Evolutionary conservation across 2,797 vertebrate species (phyloP).

Genomic region (Mallotus villosus): DNA sequence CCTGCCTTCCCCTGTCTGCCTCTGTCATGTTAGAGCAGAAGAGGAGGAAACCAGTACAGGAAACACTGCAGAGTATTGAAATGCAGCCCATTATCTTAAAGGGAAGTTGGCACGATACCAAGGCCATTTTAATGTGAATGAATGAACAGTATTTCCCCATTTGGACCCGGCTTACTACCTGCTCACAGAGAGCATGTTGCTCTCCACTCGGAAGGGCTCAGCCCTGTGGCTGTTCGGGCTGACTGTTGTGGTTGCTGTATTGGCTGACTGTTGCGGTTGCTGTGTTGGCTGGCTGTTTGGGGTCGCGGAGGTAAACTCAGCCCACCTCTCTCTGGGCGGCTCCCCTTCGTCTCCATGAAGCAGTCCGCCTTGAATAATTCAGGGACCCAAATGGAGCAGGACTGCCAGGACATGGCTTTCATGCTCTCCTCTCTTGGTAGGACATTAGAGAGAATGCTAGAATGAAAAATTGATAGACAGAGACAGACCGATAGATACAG

Average conservation of each 20-base stretch:
- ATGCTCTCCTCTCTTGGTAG: background rate
- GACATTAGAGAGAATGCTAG: background rate
- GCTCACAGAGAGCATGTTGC: background rate
- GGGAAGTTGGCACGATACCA: background rate
- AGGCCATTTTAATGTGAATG: background rate
- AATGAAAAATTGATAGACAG: background rate
- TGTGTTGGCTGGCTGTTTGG: too few relatives aligned
- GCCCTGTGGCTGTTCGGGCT: too few relatives aligned
- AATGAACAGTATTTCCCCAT: conserved; percentile 6
- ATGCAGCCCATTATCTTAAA: background rate
- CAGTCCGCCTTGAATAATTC: background rate
- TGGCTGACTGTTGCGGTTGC: too few relatives aligned
- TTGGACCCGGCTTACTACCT: background rate
- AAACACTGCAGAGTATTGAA: background rate
- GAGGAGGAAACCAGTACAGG: background rate
- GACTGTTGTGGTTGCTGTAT: too few relatives aligned
- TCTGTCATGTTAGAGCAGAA: background rate
- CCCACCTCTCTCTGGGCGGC: too few relatives aligned
- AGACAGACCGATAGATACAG: background rate
- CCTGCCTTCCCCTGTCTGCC: background rate
- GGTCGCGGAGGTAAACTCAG: too few relatives aligned
- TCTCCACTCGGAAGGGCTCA: background rate
- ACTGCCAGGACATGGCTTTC: background rate
- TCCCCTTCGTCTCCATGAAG: too few relatives aligned
- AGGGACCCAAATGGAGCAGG: background rate